Evolutionary conservation across 2,888 invertebrate species (phyloP).

Genomic region (Hololepta plana): DNA sequence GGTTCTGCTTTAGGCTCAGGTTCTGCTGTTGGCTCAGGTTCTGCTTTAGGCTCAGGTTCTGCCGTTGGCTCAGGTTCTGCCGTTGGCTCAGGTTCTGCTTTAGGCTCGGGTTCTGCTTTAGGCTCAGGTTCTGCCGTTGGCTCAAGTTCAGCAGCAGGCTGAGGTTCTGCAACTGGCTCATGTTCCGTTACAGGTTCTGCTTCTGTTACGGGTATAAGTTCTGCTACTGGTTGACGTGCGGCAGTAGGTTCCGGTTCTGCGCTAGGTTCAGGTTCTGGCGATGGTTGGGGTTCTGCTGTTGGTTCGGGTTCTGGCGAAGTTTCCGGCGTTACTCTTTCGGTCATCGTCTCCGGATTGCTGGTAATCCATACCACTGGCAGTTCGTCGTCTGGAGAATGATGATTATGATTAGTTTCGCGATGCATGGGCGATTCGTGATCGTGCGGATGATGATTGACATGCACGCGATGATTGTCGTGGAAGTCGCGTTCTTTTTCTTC

Average conservation of each 20-base stretch:
- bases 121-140: slow-evolving; percentile 25
- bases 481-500: no score
- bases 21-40: slow-evolving; percentile 14
- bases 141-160: slow-evolving; percentile 15
- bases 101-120: slow-evolving; percentile 12
- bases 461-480: no score
- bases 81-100: slow-evolving; percentile 22
- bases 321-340: no score
- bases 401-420: no score
- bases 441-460: no score
- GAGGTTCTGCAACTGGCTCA: slow-evolving; percentile 23
- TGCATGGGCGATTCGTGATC: no score
- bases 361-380: background rate
- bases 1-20: slow-evolving; percentile 13
- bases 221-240: slow-evolving; percentile 25
- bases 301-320: slow-evolving; percentile 14
- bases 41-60: slow-evolving; percentile 14
- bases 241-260: slow-evolving; percentile 19
- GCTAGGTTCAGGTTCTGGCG: slow-evolving; percentile 14
- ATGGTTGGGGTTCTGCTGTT: slow-evolving; percentile 13
- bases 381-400: slow-evolving; percentile 11
- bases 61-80: slow-evolving; percentile 14
- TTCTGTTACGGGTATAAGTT: slow-evolving; percentile 26
- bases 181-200: slow-evolving; percentile 31
- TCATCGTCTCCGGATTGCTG: slow-evolving; percentile 12